Evolutionary conservation across 64 coral and sea anemone species (phyloP).

Genomic region (Stichodactyla helianthus): DNA sequence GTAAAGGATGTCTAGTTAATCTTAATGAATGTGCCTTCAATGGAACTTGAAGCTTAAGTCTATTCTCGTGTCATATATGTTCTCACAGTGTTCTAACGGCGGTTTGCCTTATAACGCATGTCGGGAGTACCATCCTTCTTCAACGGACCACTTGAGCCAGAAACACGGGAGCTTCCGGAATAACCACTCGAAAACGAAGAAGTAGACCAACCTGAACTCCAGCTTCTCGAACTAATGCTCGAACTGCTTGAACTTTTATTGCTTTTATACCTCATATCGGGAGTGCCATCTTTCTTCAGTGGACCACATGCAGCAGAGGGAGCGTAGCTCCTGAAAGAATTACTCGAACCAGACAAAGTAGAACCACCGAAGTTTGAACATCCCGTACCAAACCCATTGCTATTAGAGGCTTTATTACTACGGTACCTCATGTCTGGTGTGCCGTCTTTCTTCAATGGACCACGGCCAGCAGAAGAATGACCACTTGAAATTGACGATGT

Average conservation of each 20-base stretch:
- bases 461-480: neutral
- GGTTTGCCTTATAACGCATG: slow-evolving; percentile 15
- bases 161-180: neutral
- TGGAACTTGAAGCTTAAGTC: too few relatives aligned
- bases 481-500: neutral
- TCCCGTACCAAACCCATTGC: too few relatives aligned
- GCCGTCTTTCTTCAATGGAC: neutral
- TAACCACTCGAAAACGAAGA: neutral
- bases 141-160: neutral
- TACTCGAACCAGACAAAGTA: too few relatives aligned
- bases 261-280: slow-evolving; percentile 37
- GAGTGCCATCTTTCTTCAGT: slow-evolving; percentile 21
- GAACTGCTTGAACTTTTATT: neutral
- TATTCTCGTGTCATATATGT: too few relatives aligned
- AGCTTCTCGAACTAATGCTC: neutral
- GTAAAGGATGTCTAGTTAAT: too few relatives aligned
- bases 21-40: too few relatives aligned
- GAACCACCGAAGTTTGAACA: too few relatives aligned
- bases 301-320: neutral
- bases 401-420: neutral
- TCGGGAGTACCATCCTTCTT: slow-evolving; percentile 49
- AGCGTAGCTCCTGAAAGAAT: neutral
- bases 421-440: slow-evolving; percentile 19
- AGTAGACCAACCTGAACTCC: neutral
- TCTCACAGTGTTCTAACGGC: neutral